Base-by-base conservation (phyloP, 2,888 invertebrate genomes). In the Drosophila greeni region DNA sequence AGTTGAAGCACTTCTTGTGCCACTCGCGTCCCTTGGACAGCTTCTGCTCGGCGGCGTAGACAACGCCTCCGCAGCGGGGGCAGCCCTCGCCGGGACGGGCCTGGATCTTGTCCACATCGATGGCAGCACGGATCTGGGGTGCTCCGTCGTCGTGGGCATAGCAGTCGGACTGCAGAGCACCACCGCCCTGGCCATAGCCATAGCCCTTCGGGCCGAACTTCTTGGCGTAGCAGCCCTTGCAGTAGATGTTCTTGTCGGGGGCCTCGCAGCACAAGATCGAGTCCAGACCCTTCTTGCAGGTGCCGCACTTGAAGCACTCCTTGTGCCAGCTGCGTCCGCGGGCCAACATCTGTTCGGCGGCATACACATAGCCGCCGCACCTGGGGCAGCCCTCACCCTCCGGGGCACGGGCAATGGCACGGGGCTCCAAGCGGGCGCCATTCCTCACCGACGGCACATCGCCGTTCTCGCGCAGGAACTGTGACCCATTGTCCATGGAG, bases 181-280 rank as follows among this genome's bases (percentile, higher is more conserved):
- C 97, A 88, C 95, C 96, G 88, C 99, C 98, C 91, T 96, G 96
- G 86, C 98, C 98, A 90, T 96, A 98, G 87, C 97, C 98, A 90
- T 97, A 97, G 90, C 97, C 97, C 91, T 96, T 97, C 86, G 98
- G 98, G 86, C 98, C 98, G 91, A 96, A 98, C 92, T 94, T 95
- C 92, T 97, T 96, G 89, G 94, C 96, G 91, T 99, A 98, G 92
- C 98, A 98, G 87, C 96, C 95, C 94, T 95, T 97, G 92, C 98
- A 98, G 91, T 96, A 98, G 91, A 97, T 95, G 89, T 97, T 95
- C 92, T 95, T 95, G 89, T 97, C 96, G 85, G 97, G 95, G 87
- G 95, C 97, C 90, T 96, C 97, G 90, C 96, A 96, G 91, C 95
- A 95, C 91, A 94, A 95, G 87, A 94, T 93, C 78, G 96, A 96